Conservation (phyloP, 2,113 vertebrate species). For the Rhynchomys soricoides region DNA sequence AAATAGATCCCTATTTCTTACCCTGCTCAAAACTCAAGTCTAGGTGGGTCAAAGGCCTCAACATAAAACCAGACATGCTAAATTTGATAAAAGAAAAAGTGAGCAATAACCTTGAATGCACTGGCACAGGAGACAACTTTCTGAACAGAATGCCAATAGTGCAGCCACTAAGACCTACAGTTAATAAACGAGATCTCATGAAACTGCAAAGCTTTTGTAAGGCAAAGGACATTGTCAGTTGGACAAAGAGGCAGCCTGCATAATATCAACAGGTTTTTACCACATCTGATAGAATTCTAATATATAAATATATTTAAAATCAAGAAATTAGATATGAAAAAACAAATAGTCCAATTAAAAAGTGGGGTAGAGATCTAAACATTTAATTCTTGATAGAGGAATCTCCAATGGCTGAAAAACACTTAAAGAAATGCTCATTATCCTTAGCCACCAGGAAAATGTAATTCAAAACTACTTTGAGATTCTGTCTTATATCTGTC, state of each 20-base stretch:
- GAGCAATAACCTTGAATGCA: background rate
- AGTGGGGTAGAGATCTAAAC: background rate
- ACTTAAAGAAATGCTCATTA: background rate
- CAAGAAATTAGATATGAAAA: background rate
- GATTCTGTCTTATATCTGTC: background rate
- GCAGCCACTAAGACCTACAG: background rate
- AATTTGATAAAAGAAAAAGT: background rate
- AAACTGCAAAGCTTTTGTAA: background rate
- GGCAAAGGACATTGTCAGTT: background rate
- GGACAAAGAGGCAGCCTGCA: background rate
- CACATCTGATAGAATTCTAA: background rate
- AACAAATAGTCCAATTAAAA: background rate
- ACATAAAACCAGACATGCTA: background rate
- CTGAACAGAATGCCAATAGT: background rate
- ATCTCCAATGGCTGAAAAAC: background rate
- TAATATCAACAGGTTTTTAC: background rate
- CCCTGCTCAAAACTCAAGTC: background rate
- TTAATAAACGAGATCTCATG: background rate
- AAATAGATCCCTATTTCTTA: background rate
- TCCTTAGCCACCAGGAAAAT: background rate
- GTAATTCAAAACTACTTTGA: background rate
- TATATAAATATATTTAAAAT: background rate
- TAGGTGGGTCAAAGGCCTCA: background rate
- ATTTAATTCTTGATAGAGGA: background rate
- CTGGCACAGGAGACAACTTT: background rate